Conservation (phyloP, 1,140 invertebrate genomes). For the Neotoxoptera formosana region DNA sequence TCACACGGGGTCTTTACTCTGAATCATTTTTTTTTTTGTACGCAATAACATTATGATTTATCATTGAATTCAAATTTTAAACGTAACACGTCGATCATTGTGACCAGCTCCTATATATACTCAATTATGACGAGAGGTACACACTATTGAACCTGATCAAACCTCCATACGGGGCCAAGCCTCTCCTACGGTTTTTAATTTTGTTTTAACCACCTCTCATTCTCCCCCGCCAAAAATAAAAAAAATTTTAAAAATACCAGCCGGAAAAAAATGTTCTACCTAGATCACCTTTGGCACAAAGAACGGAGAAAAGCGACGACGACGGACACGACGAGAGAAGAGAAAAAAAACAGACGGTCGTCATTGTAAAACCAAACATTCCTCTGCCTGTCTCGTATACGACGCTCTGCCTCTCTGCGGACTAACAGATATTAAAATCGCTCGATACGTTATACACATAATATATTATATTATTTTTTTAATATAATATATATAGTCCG, state of each 20-base stretch:
- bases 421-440: background rate
- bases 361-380: background rate
- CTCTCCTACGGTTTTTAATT: background rate
- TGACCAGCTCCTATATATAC: too few relatives aligned
- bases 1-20: background rate
- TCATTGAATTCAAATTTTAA: background rate
- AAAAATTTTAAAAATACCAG: background rate
- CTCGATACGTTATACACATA: background rate
- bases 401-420: too few relatives aligned
- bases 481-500: background rate
- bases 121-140: background rate
- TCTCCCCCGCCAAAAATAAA: rapidly evolving
- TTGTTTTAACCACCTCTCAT: background rate
- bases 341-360: background rate
- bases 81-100: background rate
- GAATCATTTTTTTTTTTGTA: background rate
- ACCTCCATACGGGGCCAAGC: background rate
- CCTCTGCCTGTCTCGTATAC: background rate
- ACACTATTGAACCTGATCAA: background rate
- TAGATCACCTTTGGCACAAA: background rate
- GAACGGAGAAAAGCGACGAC: background rate
- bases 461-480: background rate
- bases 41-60: background rate
- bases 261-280: background rate
- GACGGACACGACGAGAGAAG: background rate